Base-by-base conservation (phyloP, 2,888 invertebrate species). In the Monochamus alternatus region DNA sequence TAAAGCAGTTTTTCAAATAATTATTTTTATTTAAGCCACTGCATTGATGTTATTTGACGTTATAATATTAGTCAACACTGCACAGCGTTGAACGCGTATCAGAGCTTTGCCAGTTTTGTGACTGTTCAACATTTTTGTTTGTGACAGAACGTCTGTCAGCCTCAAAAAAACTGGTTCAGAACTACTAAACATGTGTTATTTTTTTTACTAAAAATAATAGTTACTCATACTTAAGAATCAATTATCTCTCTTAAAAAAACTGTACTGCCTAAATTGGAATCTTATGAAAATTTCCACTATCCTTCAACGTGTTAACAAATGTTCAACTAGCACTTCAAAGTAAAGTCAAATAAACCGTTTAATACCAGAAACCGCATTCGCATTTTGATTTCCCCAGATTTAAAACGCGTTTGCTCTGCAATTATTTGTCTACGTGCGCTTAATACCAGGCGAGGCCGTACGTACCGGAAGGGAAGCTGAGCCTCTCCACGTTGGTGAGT, bases 401-500 rank as follows among this genome's bases (percentile, higher is more conserved):
- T 38, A 38, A 38, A 38, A 7, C 38, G 7, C 38, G 38, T 38
- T 38, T 38, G 38, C 38, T 7, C 5, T 38, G 38, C 38, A 38
- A 38, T 38, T 5, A 38, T 38, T 38, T 38, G 38, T 38, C 22
- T 22, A 22, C 22, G 22, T 22, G 22, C 22, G 0, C 22, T 0
- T 22, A 22, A 22, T 38, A 38, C 38, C 38, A 38, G 38, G 7
- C 38, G 7, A 38, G 0, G 2, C n/a, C 47, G 4, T 64, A 30
- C 78, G 65, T 32, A 80, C 80, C 80, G 7, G 95, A 94, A 3
- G 97, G 97, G 75, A 98, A 90, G 84, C 95, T 95, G 76, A 98
- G 91, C 84, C 95, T 94, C 70, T 95, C 94, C 8, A 98, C 94
- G 85, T 95, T 95, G 64, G 94, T 94, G 47, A 97, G 90, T 8